These are phyloP conservation scores for Tetanocera ferruginea DNA, from an alignment of 2,888 invertebrate species.

Conservation along the genomic window DNA sequence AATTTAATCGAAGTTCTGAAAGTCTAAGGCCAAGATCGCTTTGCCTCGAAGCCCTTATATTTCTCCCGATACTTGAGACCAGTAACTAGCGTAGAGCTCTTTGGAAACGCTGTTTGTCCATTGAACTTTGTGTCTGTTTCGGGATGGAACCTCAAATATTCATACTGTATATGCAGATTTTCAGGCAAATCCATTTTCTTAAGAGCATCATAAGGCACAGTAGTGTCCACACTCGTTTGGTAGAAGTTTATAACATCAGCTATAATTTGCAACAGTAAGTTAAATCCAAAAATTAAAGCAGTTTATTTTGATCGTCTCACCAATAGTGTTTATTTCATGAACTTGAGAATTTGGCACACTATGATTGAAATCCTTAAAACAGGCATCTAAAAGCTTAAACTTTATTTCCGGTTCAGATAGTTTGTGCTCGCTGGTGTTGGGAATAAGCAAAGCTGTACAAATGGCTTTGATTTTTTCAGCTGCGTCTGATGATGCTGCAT, in stretches of 20 bases:
- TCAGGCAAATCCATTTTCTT: constrained; percentile 82
- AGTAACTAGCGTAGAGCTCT: constrained; percentile 85
- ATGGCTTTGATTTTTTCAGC: constrained; percentile 75
- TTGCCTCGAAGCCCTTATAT: constrained; percentile 80
- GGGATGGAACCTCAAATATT: constrained; percentile 87
- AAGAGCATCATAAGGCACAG: constrained; percentile 81
- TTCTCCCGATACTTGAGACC: constrained; percentile 86
- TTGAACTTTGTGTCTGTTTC: constrained; percentile 80
- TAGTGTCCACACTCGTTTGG: constrained; percentile 77
- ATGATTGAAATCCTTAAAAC: constrained; percentile 81
- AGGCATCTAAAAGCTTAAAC: constrained; percentile 79
- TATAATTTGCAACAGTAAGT: constrained; percentile 53
- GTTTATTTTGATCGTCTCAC: constrained; percentile 69
- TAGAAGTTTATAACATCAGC: constrained; percentile 82
- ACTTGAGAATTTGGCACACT: constrained; percentile 86
- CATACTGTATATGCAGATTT: constrained; percentile 87
- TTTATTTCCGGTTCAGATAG: constrained; percentile 69
- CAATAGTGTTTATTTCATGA: constrained; percentile 80
- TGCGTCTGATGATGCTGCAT: constrained; percentile 79
- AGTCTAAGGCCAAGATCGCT: constrained; percentile 74
- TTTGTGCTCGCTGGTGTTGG: constrained; percentile 64
- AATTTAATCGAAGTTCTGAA: not conserved
- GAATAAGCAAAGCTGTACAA: constrained; percentile 73
- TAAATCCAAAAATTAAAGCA: not conserved
- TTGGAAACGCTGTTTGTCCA: constrained; percentile 88